Evolutionary conservation across 23 tunicate species (phyloP), one percentile per base, ranked within the genome.

Genomic region (Corella eumyota): DNA sequence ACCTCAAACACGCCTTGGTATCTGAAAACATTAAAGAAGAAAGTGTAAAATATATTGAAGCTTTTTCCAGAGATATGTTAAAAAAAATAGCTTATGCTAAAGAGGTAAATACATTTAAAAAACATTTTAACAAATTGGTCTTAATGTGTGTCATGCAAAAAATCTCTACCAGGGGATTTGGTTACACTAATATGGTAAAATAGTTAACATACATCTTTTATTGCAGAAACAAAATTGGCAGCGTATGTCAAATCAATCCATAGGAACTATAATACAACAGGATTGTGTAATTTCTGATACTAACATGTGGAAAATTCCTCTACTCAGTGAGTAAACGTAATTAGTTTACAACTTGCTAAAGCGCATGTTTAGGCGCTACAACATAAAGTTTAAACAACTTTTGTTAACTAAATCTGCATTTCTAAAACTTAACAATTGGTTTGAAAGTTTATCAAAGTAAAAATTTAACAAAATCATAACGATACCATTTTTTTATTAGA

Each of bases 221-320:
- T 46, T 61, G n/a, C 63, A 85, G 95, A 69, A 58, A 54, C 80
- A 79, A 56, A 73, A 78, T 40, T 92, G 93, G 79, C 93, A 83
- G 55, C 36, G 98, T 53, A 72, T 92, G 71, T 59, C 68, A 70
- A 83, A 83, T 35, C 98, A 92, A 73, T 80, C 76, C 2, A 21
- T 83, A 26, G 98, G 98, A 45, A 55, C 80, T 33, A 62, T 92
- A 3, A 65, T 62, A 13, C 98, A 92, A 65, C 98, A 92, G 65
- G 98, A 92, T 37, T 69, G 80, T 56, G 73, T 92, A 32, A 49
- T 92, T 1, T 72, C 80, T 28, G 98, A 92, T 34, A 83, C 98
- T 0, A 72, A 92, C 71, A 77, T 77, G 1, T 46, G 75, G 45
- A 92, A 92, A 37, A 54, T 92, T 4, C 69, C 92, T 0, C 64